A percentile compares a stretch with the other conserved stretches of the same genome.
These are phyloP conservation scores for Heliconius hermathena DNA, from an alignment of 1,140 invertebrate genomes.

Conservation along the genomic window DNA sequence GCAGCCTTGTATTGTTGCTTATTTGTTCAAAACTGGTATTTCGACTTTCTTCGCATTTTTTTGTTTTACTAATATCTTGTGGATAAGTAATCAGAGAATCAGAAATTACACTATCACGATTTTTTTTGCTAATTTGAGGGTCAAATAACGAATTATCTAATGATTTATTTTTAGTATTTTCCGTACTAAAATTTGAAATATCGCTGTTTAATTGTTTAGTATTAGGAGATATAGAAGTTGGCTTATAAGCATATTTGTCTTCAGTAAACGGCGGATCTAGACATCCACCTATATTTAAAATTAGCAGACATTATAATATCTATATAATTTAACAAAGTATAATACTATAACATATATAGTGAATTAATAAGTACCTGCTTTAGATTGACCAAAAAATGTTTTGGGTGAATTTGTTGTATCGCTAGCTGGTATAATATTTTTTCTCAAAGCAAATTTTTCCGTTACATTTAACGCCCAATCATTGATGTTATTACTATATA, in stretches of 20 bases:
- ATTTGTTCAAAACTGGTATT: neutral
- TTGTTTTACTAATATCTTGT: conserved; percentile 15
- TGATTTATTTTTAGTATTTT: neutral
- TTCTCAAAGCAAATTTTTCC: conserved; percentile 43
- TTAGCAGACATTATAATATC: neutral
- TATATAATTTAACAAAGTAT: neutral
- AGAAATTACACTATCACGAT: neutral
- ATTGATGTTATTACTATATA: conserved; percentile 16
- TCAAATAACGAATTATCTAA: neutral
- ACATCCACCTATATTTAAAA: conserved; percentile 59
- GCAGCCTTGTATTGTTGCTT: neutral
- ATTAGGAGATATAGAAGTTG: neutral
- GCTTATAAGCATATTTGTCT: conserved; percentile 64
- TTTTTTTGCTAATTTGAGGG: neutral
- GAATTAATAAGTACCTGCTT: conserved; percentile 57
- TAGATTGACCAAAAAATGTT: conserved; percentile 65
- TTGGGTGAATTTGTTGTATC: conserved; percentile 37
- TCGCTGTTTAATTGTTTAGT: neutral
- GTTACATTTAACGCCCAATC: conserved; percentile 29
- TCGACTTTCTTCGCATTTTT: conserved; percentile 24
- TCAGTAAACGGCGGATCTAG: conserved; percentile 71
- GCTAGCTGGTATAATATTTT: conserved; percentile 35
- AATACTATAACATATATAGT: neutral
- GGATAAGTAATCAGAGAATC: neutral
- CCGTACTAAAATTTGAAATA: neutral